Evolutionary conservation across 1,140 invertebrate species (phyloP).

Genomic region (Uloborus diversus): DNA sequence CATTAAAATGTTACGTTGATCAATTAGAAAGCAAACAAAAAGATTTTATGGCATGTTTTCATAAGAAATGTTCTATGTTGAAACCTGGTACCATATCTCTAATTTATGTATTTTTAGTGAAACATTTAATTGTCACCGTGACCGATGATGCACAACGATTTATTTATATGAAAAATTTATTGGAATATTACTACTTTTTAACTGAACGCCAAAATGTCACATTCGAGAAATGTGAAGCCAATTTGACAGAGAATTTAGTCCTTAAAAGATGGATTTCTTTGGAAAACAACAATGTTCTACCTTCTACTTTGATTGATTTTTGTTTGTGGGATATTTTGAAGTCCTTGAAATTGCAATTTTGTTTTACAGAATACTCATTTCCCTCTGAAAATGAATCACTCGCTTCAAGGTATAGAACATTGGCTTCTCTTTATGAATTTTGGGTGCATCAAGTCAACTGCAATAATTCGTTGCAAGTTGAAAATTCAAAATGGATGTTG

Average conservation of each 20-base stretch:
- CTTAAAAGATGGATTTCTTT: too few species aligned
- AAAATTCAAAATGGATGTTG: neutral
- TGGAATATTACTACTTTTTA: too few species aligned
- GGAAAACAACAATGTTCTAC: too few species aligned
- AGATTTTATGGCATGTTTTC: neutral
- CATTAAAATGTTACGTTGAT: neutral
- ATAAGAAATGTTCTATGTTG: neutral
- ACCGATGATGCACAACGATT: neutral
- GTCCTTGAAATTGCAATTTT: neutral
- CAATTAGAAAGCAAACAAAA: neutral
- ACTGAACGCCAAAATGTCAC: too few species aligned
- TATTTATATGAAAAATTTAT: neutral
- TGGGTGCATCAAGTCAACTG: neutral
- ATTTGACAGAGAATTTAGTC: too few species aligned
- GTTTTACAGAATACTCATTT: neutral
- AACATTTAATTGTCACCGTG: neutral
- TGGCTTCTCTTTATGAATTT: conserved; percentile 15
- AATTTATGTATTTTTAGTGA: neutral
- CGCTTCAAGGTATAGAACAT: neutral
- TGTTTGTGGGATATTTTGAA: conserved; percentile 4
- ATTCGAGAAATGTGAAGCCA: too few species aligned
- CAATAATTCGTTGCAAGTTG: neutral
- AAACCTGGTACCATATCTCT: neutral
- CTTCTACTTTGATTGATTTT: too few species aligned
- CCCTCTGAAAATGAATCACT: neutral